Evolutionary conservation across 1,140 invertebrate genomes (phyloP), one percentile per base, ranked within the genome.

Genomic region (Callitettix versicolor): DNA sequence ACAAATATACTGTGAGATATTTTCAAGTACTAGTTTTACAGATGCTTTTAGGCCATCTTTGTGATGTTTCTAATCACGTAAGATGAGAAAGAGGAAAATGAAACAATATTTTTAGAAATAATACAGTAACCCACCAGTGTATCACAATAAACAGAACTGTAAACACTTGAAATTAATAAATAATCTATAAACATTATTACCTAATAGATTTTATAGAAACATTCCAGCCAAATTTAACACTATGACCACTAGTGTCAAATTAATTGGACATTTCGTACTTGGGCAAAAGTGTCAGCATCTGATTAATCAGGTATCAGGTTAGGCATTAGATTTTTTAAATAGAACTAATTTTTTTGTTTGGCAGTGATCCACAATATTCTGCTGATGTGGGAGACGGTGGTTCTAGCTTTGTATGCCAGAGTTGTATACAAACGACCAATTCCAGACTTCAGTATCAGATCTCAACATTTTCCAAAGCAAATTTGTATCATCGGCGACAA

Each of bases 361-460:
- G 22, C 70, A 80, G 79, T 80, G 60, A 70, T 80, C 36, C 75
- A 80, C 63, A 79, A 79, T 59, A 69, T 71, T 0, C 56, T 76
- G 7, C 79, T 77, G 69, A 64, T 79, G n/a, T 51, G 72, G 47
- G 79, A 81, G 65, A 80, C 81, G 77, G 65, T 80, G 3, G 49
- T 79, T 1, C 65, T 82, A 3, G 71, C 71, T 12, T 61, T 72
- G n/a, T 69, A 74, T 62, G 79, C 79, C 0, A 69, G 76, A 63
- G 64, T 67, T 22, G 58, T 81, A 11, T 81, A 82, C 61, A 73
- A 74, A 30, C 62, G 61, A 33, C 63, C 68, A 1, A 59, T 75
- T 9, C 72, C 72, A 0, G 44, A 40, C 9, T 17, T 34, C 22
- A 42, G 9, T 9, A 14, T 26, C 2, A 12, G 18, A 7, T 18